phyloP scores from a whole-genome alignment of 2,113 vertebrate species.

The Climacteris rufus region DNA sequence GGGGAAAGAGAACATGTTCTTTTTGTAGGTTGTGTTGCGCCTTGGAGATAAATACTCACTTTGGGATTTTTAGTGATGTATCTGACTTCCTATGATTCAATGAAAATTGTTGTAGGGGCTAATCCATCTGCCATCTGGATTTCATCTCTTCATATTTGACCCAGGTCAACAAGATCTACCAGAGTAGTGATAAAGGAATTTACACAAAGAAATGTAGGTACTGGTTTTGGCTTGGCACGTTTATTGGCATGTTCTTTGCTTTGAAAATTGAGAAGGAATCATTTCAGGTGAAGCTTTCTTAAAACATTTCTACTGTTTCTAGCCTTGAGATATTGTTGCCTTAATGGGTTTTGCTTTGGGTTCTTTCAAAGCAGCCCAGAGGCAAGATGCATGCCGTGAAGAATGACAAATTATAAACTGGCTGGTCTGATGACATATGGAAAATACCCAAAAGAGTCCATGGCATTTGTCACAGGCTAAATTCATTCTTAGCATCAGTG shows the following conservation, averaged over 20 bases:
- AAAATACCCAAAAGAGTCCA: background rate
- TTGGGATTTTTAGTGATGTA: background rate
- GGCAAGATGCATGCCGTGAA: background rate
- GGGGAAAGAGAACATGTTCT: background rate
- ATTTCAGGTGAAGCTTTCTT: background rate
- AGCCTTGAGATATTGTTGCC: background rate
- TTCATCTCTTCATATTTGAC: background rate
- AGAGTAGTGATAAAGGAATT: background rate
- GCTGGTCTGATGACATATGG: background rate
- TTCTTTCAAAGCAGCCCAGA: background rate
- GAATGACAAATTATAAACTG: background rate
- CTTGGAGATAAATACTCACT: background rate
- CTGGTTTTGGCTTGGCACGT: background rate
- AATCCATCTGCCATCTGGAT: background rate
- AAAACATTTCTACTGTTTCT: background rate
- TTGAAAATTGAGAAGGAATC: background rate
- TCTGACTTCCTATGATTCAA: background rate
- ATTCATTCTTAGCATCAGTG: fast-evolving
- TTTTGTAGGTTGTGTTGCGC: background rate
- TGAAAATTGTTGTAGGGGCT: background rate
- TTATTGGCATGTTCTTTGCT: background rate
- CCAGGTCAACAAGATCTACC: background rate
- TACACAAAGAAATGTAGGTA: background rate
- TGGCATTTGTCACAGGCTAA: background rate
- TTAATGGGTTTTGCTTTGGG: background rate